phyloP scores from a whole-genome alignment of 2,113 vertebrate genomes.

The Callionymus lyra region DNA sequence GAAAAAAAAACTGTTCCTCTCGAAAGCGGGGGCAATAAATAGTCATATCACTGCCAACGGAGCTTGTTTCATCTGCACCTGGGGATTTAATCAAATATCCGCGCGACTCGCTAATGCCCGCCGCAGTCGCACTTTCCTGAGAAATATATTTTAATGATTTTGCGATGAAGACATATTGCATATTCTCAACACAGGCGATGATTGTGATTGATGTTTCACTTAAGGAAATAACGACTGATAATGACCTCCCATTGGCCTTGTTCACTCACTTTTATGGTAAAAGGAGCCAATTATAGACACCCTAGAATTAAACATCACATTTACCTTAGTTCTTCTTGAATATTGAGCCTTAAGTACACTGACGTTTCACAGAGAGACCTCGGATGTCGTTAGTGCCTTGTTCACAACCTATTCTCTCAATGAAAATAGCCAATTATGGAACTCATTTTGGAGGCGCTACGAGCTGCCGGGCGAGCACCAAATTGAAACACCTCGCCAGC shows the following conservation, averaged over 20 bases:
- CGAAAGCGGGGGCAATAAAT: conserved; percentile 35
- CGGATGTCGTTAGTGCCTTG: no score
- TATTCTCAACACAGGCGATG: conserved; percentile 12
- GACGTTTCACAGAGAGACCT: no score
- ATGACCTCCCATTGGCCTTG: conserved; percentile 42
- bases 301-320: no score
- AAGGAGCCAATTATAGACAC: conserved; percentile 8
- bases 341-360: no score
- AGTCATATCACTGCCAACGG: conserved; percentile 27
- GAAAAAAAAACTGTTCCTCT: conserved; percentile 28
- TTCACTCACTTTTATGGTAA: conserved; percentile 15
- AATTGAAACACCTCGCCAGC: no score
- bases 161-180: conserved; percentile 49
- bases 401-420: conserved; percentile 1
- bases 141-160: conserved; percentile 43
- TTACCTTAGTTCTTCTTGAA: no score
- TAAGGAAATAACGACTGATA: conserved; percentile 40
- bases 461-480: no score
- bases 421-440: conserved; percentile 9
- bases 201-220: conserved; percentile 13
- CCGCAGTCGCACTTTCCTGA: conserved; percentile 2
- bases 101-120: conserved; percentile 5
- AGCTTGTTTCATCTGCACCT: conserved; percentile 27
- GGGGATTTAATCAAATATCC: conserved; percentile 44
- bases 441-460: no score